A percentile compares a stretch with the other conserved stretches of the same genome.
Conservation (phyloP, 2,113 vertebrate species). For the Pavo muticus region DNA sequence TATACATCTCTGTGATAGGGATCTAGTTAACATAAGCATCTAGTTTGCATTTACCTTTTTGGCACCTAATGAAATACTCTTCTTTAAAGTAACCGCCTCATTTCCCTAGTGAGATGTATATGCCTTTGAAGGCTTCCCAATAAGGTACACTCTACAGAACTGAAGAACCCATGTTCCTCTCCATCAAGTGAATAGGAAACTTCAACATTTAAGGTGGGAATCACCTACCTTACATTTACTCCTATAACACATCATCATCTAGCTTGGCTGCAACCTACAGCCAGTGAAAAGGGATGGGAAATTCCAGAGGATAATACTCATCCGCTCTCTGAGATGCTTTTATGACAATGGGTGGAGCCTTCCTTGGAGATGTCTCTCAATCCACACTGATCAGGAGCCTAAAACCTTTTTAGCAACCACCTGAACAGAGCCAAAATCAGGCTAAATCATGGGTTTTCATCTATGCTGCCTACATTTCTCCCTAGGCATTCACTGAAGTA, state of each 20-base stretch:
- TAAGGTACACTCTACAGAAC: rapidly evolving
- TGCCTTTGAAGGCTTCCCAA: background rate
- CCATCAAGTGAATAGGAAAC: background rate
- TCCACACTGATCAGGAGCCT: background rate
- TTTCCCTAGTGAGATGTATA: background rate
- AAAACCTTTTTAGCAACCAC: background rate
- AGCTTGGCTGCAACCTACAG: too few species aligned
- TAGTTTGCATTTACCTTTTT: constrained; percentile 23
- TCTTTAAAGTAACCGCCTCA: background rate
- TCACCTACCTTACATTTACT: background rate
- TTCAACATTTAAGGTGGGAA: background rate
- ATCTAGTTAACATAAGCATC: background rate
- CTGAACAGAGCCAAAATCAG: background rate
- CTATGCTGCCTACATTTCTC: background rate
- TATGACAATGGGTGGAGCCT: background rate
- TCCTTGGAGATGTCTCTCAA: background rate
- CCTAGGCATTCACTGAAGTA: background rate
- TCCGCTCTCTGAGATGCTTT: background rate
- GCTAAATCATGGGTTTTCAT: background rate
- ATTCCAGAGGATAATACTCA: background rate
- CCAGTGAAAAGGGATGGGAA: background rate
- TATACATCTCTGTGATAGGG: background rate
- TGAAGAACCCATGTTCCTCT: background rate
- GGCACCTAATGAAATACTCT: constrained; percentile 9
- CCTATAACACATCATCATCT: background rate